Evolutionary conservation across 23 tunicate species (phyloP).

Genomic region (Oikopleura albicans): DNA sequence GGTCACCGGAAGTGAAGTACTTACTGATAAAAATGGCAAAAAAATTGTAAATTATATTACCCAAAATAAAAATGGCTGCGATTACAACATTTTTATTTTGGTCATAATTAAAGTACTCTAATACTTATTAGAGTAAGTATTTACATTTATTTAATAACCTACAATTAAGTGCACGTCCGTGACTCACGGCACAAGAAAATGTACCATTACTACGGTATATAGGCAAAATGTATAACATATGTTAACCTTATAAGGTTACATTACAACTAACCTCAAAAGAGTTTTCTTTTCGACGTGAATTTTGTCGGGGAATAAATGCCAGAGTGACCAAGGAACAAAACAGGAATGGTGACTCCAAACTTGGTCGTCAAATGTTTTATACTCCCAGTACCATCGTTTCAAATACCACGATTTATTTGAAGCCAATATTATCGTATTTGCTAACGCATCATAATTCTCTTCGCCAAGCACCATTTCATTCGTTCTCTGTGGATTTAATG

Average conservation of each 20-base stretch:
- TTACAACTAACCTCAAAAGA: conserved; percentile 35
- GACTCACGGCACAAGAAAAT: no score
- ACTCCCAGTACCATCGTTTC: conserved; percentile 65
- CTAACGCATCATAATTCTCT: conserved; percentile 81
- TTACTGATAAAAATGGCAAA: no score
- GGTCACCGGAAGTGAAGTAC: not conserved
- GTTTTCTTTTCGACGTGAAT: conserved; percentile 50
- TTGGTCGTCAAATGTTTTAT: conserved; percentile 35
- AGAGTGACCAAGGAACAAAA: conserved; percentile 94
- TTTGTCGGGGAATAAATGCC: conserved; percentile 58
- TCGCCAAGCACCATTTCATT: conserved; percentile 65
- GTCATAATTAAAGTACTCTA: no score
- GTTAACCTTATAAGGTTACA: no score
- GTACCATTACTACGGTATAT: no score
- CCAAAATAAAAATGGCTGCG: no score
- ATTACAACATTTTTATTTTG: no score
- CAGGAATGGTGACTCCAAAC: conserved; percentile 91
- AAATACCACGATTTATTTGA: conserved; percentile 60
- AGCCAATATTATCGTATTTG: conserved; percentile 66
- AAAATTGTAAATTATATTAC: no score
- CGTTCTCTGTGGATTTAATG: conserved; percentile 32
- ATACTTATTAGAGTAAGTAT: no score
- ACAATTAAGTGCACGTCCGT: no score
- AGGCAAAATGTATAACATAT: no score
- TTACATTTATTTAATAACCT: no score